Conservation (phyloP, 2,113 vertebrate species). For the Alosa alosa region DNA sequence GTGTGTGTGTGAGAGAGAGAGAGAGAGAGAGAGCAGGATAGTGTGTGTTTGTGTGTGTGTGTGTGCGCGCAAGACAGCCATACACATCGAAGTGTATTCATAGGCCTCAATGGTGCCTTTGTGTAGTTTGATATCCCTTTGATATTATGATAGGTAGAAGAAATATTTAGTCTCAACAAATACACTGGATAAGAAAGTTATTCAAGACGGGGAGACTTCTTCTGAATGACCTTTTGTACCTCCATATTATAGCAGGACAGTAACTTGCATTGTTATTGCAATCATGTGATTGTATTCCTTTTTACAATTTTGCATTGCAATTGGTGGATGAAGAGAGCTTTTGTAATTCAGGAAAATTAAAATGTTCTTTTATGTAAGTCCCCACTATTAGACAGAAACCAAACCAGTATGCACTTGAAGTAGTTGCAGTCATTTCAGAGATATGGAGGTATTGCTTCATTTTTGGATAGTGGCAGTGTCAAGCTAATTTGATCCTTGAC, state of each 20-base stretch:
- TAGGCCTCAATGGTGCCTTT: constrained; percentile 7
- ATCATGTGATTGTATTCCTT: constrained; percentile 21
- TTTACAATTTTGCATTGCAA: not conserved
- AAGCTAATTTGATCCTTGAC: constrained; percentile 68
- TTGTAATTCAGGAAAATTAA: not conserved
- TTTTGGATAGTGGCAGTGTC: constrained; percentile 54
- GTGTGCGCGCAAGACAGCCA: not conserved
- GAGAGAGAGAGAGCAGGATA: not conserved
- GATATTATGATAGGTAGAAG: constrained; percentile 16
- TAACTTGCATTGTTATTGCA: constrained; percentile 32
- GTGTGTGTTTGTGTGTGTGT: constrained; percentile 12
- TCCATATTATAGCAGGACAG: constrained; percentile 23
- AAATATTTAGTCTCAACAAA: constrained; percentile 2
- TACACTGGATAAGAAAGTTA: constrained; percentile 23
- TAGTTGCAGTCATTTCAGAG: not conserved
- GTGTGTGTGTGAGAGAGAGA: not conserved
- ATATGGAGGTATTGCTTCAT: constrained; percentile 49
- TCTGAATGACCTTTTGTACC: constrained; percentile 37
- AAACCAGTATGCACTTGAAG: not conserved
- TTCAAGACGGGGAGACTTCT: constrained; percentile 13
- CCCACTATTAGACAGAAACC: not conserved
- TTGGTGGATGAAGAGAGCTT: constrained; percentile 5
- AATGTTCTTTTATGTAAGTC: not conserved
- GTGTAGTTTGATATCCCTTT: not conserved
- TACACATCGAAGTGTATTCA: constrained; percentile 13